Evolutionary conservation across 2,113 vertebrate species (phyloP).

Genomic region (Xiphorhynchus elegans): DNA sequence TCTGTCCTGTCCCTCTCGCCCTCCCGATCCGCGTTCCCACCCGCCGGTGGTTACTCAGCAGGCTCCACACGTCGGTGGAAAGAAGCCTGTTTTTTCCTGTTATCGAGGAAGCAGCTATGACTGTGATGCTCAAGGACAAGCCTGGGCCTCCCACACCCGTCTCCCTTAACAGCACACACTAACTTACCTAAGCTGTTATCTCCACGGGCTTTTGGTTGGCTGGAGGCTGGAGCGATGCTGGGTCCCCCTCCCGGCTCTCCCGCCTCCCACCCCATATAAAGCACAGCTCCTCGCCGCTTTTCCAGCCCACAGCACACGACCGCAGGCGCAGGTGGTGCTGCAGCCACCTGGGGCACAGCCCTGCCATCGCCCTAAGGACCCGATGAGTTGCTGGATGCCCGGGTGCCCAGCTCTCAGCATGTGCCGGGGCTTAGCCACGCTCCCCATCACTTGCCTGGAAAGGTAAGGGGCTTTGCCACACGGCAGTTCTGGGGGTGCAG

Average conservation of each 20-base stretch:
- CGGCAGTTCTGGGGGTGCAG: not conserved
- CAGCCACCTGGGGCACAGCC: not conserved
- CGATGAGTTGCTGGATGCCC: constrained; percentile 22
- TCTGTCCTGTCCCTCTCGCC: not conserved
- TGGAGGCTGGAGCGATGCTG: not conserved
- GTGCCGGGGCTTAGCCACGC: constrained; percentile 83
- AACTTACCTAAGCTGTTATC: constrained; percentile 32
- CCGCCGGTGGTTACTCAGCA: not conserved
- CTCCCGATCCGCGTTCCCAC: not conserved
- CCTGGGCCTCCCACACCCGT: not conserved
- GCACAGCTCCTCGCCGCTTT: not conserved
- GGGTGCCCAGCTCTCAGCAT: constrained; percentile 67
- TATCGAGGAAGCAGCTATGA: not conserved
- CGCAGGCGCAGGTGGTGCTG: accelerated
- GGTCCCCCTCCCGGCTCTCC: constrained; percentile 16
- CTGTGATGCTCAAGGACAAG: constrained; percentile 53
- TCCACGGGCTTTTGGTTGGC: constrained; percentile 37
- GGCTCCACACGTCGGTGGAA: not conserved
- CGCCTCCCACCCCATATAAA: constrained; percentile 77
- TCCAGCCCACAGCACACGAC: not conserved
- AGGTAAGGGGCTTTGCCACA: constrained; percentile 75
- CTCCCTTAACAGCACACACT: not conserved
- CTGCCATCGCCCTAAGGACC: not conserved
- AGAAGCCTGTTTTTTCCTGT: constrained; percentile 1
- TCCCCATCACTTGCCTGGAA: constrained; percentile 85